Conservation (phyloP, 2,797 vertebrate genomes). For the Enteromius treurensis region DNA sequence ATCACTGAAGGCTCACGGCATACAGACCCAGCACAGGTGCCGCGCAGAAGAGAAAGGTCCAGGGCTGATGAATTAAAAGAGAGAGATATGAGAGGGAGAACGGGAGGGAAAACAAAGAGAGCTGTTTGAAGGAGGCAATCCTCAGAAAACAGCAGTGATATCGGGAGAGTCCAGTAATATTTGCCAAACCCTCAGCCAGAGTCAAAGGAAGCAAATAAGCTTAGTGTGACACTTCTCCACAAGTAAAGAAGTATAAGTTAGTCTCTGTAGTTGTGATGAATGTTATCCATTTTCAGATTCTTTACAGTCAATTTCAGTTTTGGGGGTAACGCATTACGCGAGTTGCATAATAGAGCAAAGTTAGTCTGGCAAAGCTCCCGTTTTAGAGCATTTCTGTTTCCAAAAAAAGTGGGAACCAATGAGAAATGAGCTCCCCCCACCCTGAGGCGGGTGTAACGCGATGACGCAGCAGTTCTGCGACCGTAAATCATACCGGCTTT, state of each 20-base stretch:
- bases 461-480: no score
- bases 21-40: neutral
- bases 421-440: no score
- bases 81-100: neutral
- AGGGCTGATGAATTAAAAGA: constrained; percentile 28
- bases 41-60: neutral
- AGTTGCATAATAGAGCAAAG: no score
- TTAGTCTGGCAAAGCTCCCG: no score
- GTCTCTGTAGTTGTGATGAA: neutral
- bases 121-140: neutral
- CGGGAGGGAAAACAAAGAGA: neutral
- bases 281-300: neutral
- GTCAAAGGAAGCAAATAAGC: constrained; percentile 16
- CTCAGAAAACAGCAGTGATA: neutral
- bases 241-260: neutral
- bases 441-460: no score
- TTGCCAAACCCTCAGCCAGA: neutral
- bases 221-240: neutral
- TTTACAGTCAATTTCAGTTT: neutral
- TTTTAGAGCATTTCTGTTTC: no score
- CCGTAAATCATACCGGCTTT: no score
- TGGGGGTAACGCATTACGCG: no score
- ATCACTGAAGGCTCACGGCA: neutral
- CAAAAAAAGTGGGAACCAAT: no score
- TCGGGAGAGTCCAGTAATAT: neutral